These are phyloP conservation scores for Clivina fossor DNA, from an alignment of 2,888 invertebrate species.

Conservation along the genomic window DNA sequence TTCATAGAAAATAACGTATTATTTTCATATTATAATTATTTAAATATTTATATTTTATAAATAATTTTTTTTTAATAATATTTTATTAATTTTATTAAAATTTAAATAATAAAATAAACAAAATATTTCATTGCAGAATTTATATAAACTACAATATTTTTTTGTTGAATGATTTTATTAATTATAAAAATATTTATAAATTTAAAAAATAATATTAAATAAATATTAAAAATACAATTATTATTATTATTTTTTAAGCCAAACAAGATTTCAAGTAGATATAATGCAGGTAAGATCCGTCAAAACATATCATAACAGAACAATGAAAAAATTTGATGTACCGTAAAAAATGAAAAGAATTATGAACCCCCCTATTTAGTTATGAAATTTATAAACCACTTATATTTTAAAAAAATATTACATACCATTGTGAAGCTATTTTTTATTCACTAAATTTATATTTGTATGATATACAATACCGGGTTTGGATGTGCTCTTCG, in stretches of 20 bases:
- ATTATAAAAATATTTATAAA: no score
- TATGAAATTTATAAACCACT: slow-evolving; percentile 20
- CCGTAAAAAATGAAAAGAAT: slow-evolving; percentile 30
- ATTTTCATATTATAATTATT: neutral
- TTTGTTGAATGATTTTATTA: no score
- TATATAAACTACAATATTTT: no score
- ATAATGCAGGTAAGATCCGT: slow-evolving; percentile 38
- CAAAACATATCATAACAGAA: slow-evolving; percentile 41
- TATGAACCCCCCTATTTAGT: slow-evolving; percentile 18
- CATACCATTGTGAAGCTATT: slow-evolving; percentile 30
- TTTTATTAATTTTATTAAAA: no score
- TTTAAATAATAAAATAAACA: no score
- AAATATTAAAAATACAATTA: no score
- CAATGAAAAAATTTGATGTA: slow-evolving; percentile 33
- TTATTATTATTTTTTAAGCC: no score
- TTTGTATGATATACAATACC: slow-evolving; percentile 17
- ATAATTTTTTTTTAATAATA: neutral
- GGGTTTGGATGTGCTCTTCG: slow-evolving; percentile 3
- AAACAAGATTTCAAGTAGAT: no score
- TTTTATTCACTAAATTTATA: slow-evolving; percentile 15
- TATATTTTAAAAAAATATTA: slow-evolving; percentile 16
- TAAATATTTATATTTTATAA: neutral
- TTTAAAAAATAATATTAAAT: no score
- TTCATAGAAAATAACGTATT: no score
- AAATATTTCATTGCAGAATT: no score